phyloP scores from a whole-genome alignment of 2,113 vertebrate genomes.

The Trochalopteron elliotii region DNA sequence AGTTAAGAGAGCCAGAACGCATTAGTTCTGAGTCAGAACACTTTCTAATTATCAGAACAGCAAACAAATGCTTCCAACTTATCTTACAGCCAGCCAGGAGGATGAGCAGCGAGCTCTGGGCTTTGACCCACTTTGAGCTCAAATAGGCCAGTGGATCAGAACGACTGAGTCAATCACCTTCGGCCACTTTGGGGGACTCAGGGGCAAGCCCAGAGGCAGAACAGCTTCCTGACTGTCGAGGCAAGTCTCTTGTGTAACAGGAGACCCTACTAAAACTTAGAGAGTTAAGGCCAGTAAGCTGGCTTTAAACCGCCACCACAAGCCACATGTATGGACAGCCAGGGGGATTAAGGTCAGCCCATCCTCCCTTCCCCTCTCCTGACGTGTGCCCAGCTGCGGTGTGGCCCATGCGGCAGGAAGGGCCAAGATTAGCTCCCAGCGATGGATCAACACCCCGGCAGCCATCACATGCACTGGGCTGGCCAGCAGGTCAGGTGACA shows the following conservation, averaged over 20 bases:
- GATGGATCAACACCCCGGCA: not conserved
- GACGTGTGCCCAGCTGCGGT: fast-evolving
- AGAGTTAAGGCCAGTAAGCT: constrained; percentile 46
- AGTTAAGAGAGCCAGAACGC: constrained; percentile 62
- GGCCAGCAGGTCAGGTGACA: not conserved
- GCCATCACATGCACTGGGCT: not conserved
- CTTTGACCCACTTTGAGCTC: constrained; percentile 50
- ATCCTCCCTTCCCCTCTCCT: not conserved
- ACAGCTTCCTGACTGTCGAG: fast-evolving
- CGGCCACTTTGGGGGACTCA: not conserved
- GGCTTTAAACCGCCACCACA: not conserved
- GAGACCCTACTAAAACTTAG: not conserved
- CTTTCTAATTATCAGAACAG: constrained; percentile 53
- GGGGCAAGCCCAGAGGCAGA: not conserved
- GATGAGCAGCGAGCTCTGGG: not conserved
- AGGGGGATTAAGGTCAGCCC: constrained; percentile 63
- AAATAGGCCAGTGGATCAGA: constrained; percentile 58
- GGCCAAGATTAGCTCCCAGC: constrained; percentile 22
- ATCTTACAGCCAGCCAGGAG: not conserved
- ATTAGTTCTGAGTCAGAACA: constrained; percentile 66
- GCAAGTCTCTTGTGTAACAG: constrained; percentile 15
- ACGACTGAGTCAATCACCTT: not conserved
- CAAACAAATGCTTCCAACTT: constrained; percentile 38
- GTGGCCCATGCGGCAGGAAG: fast-evolving
- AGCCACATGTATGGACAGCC: constrained; percentile 7